Conservation (phyloP, 2,888 invertebrate species). For the Lysandra bellargus region DNA sequence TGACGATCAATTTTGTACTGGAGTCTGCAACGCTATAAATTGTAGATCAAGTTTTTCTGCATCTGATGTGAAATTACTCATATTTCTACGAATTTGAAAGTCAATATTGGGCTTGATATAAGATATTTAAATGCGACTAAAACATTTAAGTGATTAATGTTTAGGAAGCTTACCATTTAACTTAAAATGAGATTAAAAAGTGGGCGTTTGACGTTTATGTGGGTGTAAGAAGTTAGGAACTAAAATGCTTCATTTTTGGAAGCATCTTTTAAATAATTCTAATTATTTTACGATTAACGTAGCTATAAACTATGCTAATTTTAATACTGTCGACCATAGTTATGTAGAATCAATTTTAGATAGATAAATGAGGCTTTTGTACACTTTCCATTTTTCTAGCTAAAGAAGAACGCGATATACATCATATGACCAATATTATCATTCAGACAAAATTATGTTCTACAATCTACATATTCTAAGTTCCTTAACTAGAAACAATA, state of each 20-base stretch:
- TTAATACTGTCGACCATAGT: not conserved
- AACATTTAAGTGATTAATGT: not conserved
- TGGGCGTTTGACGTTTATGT: not conserved
- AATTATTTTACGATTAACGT: not conserved
- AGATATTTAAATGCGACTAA: not conserved
- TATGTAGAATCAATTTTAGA: too few species aligned
- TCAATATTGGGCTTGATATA: not conserved
- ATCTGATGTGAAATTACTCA: not conserved
- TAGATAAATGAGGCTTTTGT: too few species aligned
- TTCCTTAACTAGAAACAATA: too few species aligned
- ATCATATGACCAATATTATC: too few species aligned
- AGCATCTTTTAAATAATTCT: not conserved
- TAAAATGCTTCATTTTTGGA: not conserved
- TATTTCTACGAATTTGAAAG: conserved; percentile 3
- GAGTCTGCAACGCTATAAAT: not conserved
- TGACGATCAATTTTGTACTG: not conserved
- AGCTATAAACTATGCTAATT: not conserved
- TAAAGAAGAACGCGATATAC: too few species aligned
- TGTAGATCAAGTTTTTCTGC: not conserved
- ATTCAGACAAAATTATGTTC: too few species aligned
- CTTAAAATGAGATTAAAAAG: conserved; percentile 12
- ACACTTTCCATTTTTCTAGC: too few species aligned
- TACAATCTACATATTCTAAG: too few species aligned
- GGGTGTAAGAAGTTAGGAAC: not conserved
- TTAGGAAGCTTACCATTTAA: not conserved